Evolutionary conservation across 2,113 vertebrate species (phyloP).

Genomic region (Dipodomys merriami): DNA sequence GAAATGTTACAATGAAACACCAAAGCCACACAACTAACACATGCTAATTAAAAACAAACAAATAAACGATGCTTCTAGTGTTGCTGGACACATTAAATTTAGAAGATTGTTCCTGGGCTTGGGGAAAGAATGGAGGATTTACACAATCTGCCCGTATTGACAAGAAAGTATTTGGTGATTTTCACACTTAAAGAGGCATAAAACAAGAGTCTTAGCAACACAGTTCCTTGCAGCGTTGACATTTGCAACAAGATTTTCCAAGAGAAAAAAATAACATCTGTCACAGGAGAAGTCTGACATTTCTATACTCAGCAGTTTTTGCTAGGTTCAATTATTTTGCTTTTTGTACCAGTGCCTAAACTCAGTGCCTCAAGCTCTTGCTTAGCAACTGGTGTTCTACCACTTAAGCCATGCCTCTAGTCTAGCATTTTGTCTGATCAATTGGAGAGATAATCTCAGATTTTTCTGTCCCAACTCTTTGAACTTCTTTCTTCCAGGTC

Average conservation of each 20-base stretch:
- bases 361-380: too few species aligned
- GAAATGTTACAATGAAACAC: too few species aligned
- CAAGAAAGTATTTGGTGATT: neutral
- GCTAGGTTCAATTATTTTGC: neutral
- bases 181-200: conserved; percentile 40
- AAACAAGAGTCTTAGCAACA: neutral
- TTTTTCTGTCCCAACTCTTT: too few species aligned
- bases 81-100: neutral
- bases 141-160: conserved; percentile 15
- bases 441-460: too few species aligned
- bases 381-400: too few species aligned
- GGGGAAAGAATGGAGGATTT: neutral
- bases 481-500: too few species aligned
- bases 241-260: neutral
- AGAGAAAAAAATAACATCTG: neutral
- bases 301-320: neutral
- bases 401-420: neutral
- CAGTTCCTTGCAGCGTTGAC: neutral
- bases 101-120: neutral
- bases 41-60: neutral
- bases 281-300: neutral
- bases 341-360: neutral
- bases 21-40: too few species aligned
- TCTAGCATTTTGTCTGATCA: too few species aligned
- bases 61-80: neutral